Conservation (phyloP, 2,113 vertebrate species). For the Callithrix jacchus region DNA sequence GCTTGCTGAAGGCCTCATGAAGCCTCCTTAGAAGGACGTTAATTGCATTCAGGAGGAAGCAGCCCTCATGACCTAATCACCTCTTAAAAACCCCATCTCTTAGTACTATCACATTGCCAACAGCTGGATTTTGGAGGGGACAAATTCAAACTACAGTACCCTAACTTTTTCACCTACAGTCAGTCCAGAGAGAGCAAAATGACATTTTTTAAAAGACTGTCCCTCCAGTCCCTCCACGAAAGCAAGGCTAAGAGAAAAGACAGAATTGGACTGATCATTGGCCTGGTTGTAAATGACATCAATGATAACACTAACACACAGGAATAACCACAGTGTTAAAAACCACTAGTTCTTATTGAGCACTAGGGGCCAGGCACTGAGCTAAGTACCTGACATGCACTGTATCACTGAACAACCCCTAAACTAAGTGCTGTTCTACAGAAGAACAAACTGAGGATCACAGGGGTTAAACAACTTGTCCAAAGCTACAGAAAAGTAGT, state of each 20-base stretch:
- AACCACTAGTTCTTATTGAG: background rate
- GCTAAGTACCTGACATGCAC: background rate
- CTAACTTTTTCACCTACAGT: background rate
- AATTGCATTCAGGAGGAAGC: background rate
- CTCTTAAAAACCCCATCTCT: background rate
- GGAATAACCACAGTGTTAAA: background rate
- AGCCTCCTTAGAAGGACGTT: background rate
- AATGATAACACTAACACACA: background rate
- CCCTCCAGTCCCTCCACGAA: background rate
- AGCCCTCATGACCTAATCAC: background rate
- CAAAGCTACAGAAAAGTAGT: background rate
- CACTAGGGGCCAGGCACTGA: too few relatives aligned
- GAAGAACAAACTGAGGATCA: background rate
- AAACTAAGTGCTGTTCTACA: background rate
- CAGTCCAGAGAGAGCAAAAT: background rate
- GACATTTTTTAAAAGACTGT: background rate
- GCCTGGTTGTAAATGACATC: background rate
- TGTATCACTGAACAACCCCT: background rate
- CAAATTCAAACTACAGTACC: background rate
- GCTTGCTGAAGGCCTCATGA: rapidly evolving
- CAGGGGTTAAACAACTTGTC: background rate
- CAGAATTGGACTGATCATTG: background rate
- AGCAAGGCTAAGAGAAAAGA: background rate
- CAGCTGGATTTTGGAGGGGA: background rate
- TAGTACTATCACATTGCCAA: background rate